phyloP scores from a whole-genome alignment of 1,140 invertebrate species.

The Panagrolaimus sp. region DNA sequence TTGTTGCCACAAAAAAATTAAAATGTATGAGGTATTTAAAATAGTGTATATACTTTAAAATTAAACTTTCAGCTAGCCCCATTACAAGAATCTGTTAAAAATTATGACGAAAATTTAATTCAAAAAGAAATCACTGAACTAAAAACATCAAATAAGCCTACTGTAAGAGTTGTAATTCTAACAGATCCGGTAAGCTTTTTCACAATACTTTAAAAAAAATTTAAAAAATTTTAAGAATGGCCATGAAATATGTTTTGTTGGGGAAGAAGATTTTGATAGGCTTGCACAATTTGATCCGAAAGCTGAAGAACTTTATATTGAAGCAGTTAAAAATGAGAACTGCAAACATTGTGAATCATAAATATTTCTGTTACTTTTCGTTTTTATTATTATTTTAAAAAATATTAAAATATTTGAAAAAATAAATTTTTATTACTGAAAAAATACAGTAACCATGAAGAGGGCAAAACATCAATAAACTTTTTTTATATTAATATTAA shows the following conservation, averaged over 20 bases:
- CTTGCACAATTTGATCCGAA: constrained; percentile 79
- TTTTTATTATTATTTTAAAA: too few relatives aligned
- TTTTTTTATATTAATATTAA: too few relatives aligned
- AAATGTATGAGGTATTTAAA: too few relatives aligned
- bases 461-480: too few relatives aligned
- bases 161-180: constrained; percentile 87
- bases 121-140: constrained; percentile 75
- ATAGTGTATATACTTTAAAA: too few relatives aligned
- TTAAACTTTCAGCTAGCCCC: constrained; percentile 63
- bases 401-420: too few relatives aligned
- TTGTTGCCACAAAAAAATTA: too few relatives aligned
- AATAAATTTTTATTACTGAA: too few relatives aligned
- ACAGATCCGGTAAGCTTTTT: constrained; percentile 69
- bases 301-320: constrained; percentile 72
- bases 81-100: constrained; percentile 71
- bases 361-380: too few relatives aligned
- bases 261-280: constrained; percentile 83
- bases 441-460: too few relatives aligned
- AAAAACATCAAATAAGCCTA: constrained; percentile 90
- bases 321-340: constrained; percentile 66
- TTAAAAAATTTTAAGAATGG: constrained; percentile 65
- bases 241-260: constrained; percentile 97
- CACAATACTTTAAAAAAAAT: too few relatives aligned
- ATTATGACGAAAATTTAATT: constrained; percentile 71
- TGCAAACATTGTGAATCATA: constrained; percentile 34